These are phyloP conservation scores for Prosopocoilus inquinatus DNA, from an alignment of 2,888 invertebrate genomes.

Conservation along the genomic window DNA sequence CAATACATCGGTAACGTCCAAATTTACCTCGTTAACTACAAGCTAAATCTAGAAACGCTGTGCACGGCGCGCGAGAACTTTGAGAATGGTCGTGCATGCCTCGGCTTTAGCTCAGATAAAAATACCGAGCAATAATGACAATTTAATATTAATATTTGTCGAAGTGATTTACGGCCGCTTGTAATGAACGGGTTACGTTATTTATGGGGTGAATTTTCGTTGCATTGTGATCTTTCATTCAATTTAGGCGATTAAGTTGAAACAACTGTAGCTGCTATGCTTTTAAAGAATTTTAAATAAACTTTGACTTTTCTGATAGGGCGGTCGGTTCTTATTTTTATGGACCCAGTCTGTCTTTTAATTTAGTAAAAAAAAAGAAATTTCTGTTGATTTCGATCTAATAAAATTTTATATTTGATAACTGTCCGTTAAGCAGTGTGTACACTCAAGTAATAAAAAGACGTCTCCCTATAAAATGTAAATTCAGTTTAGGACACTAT, in stretches of 20 bases:
- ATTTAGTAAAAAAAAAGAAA: no score
- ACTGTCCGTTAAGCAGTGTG: no score
- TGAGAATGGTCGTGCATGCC: slow-evolving; percentile 30
- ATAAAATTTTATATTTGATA: no score
- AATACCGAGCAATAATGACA: slow-evolving; percentile 38
- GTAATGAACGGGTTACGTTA: slow-evolving; percentile 18
- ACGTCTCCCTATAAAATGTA: no score
- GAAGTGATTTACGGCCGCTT: slow-evolving; percentile 34
- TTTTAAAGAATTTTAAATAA: no score
- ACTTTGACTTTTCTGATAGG: no score
- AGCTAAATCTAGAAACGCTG: slow-evolving; percentile 8
- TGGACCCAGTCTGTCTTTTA: no score
- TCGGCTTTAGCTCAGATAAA: slow-evolving; percentile 31
- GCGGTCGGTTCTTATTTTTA: no score
- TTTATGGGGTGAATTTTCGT: slow-evolving; percentile 25
- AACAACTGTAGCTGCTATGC: not conserved
- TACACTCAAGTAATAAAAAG: no score
- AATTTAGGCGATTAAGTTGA: slow-evolving; percentile 19
- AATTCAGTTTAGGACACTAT: no score
- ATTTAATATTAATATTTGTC: slow-evolving; percentile 40
- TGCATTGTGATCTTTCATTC: slow-evolving; percentile 19
- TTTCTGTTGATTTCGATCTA: no score
- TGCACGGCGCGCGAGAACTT: slow-evolving; percentile 16
- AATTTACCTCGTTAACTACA: slow-evolving; percentile 14
- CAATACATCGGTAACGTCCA: slow-evolving; percentile 4